These are phyloP conservation scores for Microchrysa polita DNA, from an alignment of 2,888 invertebrate genomes.

Conservation along the genomic window DNA sequence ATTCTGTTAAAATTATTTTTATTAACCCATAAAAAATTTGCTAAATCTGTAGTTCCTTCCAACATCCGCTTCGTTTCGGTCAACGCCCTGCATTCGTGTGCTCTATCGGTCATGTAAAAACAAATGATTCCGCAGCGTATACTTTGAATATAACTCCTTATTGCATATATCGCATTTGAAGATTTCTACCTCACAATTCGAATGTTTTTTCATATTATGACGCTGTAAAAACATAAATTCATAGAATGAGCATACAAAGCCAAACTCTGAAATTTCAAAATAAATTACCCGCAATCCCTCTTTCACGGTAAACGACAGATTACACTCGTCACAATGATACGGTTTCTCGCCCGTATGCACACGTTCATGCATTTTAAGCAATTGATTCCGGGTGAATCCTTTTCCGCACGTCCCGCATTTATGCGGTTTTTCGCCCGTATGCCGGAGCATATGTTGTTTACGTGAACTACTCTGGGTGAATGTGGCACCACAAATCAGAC, in stretches of 20 bases:
- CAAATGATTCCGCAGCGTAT: conserved; percentile 22
- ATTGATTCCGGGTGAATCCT: conserved; percentile 40
- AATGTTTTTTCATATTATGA: conserved; percentile 28
- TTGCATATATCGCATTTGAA: conserved; percentile 28
- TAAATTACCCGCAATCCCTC: conserved; percentile 36
- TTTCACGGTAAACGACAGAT: conserved; percentile 35
- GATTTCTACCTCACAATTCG: background rate
- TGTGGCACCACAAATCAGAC: conserved; percentile 40
- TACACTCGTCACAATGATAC: conserved; percentile 43
- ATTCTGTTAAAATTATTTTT: no score
- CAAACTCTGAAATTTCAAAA: background rate
- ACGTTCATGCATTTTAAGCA: conserved; percentile 40
- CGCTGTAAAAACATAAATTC: background rate
- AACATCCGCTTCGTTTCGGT: no score
- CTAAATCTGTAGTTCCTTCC: no score
- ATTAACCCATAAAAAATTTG: no score
- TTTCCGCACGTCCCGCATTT: conserved; percentile 40
- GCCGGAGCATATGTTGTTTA: conserved; percentile 46
- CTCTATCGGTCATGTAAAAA: conserved; percentile 9
- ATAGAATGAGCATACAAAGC: no score
- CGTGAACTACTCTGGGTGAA: conserved; percentile 46
- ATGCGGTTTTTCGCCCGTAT: conserved; percentile 47
- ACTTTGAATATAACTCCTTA: conserved; percentile 28
- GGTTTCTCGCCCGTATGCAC: conserved; percentile 44
- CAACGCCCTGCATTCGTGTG: no score